These are phyloP conservation scores for Microcaecilia unicolor DNA, from an alignment of 2,797 vertebrate species.

Conservation along the genomic window DNA sequence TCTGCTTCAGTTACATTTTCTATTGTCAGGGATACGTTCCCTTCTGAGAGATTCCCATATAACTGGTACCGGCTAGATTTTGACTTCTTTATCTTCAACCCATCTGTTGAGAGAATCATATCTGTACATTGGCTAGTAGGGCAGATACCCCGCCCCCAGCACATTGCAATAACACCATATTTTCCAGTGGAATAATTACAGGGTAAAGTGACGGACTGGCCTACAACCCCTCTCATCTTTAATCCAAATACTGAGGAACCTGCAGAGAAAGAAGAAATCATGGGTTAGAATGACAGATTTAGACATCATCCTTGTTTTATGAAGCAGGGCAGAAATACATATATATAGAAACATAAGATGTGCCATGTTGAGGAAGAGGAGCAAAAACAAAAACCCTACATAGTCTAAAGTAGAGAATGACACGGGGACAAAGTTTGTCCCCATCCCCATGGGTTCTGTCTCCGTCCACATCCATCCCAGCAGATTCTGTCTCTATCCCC, in stretches of 20 bases:
- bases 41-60: neutral
- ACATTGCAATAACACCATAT: constrained; percentile 13
- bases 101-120: constrained; percentile 26
- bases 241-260: neutral
- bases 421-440: no score
- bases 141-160: constrained; percentile 52
- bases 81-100: accelerated
- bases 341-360: no score
- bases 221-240: constrained; percentile 1
- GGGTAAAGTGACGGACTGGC: constrained; percentile 30
- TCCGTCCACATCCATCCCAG: no score
- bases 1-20: constrained; percentile 3
- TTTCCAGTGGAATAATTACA: constrained; percentile 1
- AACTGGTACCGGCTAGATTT: constrained; percentile 14
- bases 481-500: no score
- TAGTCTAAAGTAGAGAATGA: no score
- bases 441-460: no score
- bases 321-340: neutral
- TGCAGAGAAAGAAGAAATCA: constrained; percentile 13
- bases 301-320: neutral
- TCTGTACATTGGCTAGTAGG: constrained; percentile 21
- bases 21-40: constrained; percentile 47
- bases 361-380: no score
- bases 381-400: no score
- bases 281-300: no score